Evolutionary conservation across 2,888 invertebrate genomes (phyloP).

Genomic region (Lepidocyrtinus sp.): DNA sequence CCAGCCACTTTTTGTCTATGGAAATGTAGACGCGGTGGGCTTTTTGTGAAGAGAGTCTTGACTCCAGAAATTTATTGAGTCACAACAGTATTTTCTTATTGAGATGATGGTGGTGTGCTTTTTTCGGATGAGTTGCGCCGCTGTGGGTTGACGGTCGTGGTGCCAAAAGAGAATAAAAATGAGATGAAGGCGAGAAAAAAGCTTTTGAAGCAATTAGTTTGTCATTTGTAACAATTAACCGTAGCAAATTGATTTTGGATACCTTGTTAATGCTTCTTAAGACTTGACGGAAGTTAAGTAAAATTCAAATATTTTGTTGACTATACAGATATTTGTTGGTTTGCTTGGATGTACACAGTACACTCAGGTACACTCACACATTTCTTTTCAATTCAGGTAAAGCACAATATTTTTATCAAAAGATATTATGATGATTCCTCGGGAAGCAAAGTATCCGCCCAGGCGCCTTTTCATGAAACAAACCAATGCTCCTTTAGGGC

Average conservation of each 20-base stretch:
- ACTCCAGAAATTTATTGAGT: conserved; percentile 57
- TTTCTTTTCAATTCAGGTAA: too few species aligned
- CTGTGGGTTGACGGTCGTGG: conserved; percentile 27
- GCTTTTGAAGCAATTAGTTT: conserved; percentile 52
- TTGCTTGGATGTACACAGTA: too few species aligned
- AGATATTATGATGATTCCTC: conserved; percentile 70
- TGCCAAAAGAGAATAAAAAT: conserved; percentile 33
- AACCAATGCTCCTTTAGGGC: conserved; percentile 67
- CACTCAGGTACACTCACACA: too few species aligned
- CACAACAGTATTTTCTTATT: conserved; percentile 50
- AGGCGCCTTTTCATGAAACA: conserved; percentile 70
- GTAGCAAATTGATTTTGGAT: conserved; percentile 51
- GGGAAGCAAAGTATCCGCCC: conserved; percentile 70
- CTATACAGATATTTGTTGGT: too few species aligned
- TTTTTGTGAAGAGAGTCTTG: too few species aligned
- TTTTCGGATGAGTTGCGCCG: conserved; percentile 1
- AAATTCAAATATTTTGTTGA: too few species aligned
- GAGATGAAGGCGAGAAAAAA: conserved; percentile 15
- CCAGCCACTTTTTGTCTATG: too few species aligned
- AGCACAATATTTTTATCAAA: conserved; percentile 62
- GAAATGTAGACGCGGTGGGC: too few species aligned
- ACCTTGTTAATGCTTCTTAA: too few species aligned
- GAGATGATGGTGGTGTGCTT: neutral
- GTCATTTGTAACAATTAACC: conserved; percentile 55
- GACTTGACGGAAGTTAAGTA: too few species aligned